A percentile compares a stretch with the other conserved stretches of the same genome.
Conservation (phyloP, 2,797 vertebrate species). For the Oceanodroma leucorhoa region DNA sequence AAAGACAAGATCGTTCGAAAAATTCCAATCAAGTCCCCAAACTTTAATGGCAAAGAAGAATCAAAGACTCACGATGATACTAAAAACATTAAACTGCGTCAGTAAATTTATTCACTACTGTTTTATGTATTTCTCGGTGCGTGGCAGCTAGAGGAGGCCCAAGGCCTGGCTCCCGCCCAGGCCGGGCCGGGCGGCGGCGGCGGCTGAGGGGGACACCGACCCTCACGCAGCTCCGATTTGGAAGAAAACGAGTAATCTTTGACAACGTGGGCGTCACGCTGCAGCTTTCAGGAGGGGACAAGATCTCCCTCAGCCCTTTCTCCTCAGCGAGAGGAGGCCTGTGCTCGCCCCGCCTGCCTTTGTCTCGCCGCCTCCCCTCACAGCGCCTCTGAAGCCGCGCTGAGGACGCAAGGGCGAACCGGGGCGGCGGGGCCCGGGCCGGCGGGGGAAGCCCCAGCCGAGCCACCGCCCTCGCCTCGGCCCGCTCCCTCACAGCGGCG, state of each 20-base stretch:
- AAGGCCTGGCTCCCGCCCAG: background rate
- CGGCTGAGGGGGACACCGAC: background rate
- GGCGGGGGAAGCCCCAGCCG: no score
- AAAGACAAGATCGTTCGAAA: background rate
- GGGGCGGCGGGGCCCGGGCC: fast-evolving
- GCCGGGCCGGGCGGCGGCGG: no score
- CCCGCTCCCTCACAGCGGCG: background rate
- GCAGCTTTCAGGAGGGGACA: fast-evolving
- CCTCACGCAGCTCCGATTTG: fast-evolving
- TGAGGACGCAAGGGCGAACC: fast-evolving
- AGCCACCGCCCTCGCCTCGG: background rate
- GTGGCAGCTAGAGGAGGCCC: background rate
- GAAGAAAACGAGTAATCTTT: no score
- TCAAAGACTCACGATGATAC: fast-evolving
- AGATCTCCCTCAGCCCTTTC: background rate
- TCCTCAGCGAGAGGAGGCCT: background rate
- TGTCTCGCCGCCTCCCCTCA: background rate
- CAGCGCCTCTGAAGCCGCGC: background rate
- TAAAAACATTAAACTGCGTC: fast-evolving
- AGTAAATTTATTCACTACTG: no score
- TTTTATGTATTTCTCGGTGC: fast-evolving
- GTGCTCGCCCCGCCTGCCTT: background rate
- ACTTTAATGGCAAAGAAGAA: no score
- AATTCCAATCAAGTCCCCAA: background rate
- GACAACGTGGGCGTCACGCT: fast-evolving